Conservation (phyloP, 2,888 invertebrate genomes). For the Sicus ferrugineus region DNA sequence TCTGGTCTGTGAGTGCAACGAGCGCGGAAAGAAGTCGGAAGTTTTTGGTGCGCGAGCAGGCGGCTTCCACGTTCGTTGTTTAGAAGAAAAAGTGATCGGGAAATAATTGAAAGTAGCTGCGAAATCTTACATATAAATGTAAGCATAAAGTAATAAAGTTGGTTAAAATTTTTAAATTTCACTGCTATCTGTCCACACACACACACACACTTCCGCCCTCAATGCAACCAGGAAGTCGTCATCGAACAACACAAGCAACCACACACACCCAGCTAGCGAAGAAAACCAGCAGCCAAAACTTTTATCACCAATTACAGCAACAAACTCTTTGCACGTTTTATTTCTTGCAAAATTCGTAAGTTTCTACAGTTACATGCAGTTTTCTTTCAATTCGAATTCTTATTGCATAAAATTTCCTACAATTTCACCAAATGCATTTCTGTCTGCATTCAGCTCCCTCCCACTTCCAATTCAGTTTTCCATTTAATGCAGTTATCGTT, state of each 20-base stretch:
- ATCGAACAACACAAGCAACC: background rate
- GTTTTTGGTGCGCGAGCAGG: background rate
- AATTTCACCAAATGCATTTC: slow-evolving; percentile 12
- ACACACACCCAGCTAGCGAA: background rate
- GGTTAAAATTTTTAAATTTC: background rate
- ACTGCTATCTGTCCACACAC: background rate
- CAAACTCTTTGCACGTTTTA: too few relatives aligned
- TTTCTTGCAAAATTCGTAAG: too few relatives aligned
- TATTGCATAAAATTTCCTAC: slow-evolving; percentile 12
- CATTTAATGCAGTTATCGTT: background rate
- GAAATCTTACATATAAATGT: background rate
- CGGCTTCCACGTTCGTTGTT: background rate
- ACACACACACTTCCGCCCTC: too few relatives aligned
- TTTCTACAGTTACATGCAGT: too few relatives aligned
- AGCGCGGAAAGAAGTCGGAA: background rate
- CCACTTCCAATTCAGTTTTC: slow-evolving; percentile 10
- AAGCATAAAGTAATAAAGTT: background rate
- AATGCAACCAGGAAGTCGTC: background rate
- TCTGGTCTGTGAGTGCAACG: background rate
- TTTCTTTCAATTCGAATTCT: background rate
- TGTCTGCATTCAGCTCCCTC: background rate
- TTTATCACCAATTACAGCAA: too few relatives aligned
- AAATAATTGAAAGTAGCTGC: background rate
- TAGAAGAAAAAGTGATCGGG: background rate
- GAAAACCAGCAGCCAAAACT: background rate